Base-by-base conservation (phyloP, 2,113 vertebrate genomes). In the Clarias macrocephalus region DNA sequence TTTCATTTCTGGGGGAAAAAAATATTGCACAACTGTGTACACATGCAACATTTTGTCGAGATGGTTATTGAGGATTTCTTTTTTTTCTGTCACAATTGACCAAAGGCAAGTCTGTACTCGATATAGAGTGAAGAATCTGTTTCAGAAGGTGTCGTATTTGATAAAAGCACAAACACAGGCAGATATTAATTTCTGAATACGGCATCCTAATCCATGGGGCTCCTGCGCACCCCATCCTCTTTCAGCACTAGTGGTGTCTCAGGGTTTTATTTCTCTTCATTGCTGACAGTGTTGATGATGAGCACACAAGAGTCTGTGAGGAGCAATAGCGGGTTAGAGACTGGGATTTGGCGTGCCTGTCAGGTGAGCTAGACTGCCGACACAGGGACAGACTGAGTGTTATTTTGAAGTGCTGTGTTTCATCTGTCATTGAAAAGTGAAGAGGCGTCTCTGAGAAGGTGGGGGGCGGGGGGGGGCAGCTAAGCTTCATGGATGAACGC, bases 331-430 rank as follows among this genome's bases (percentile, higher is more conserved):
- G 12, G 66, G n/a, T 73, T 82, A 62, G 57, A 82, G 60, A 48
- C 56, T 56, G 85, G 65, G 77, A 82, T 80, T 86, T 80, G 68
- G 68, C 21, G 57, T 81, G 66, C 56, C 66, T 73, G 86, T 80
- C 85, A 68, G 85, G 63, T 85, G 70, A 85, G 68, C 83, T 73
- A 37, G 70, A 70, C 82, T 57, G 52, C 52, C 21, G 57, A 56
- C 81, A 63, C 28, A 37, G 62, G 84, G 56, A 83, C 60, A 79
- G 28, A 33, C 77, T 70, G 56, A 70, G 56, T 73, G 76, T 73
- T 62, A 68, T 70, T 88, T 86, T 85, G 19, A 66, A 86, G 88
- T 75, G 33, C 72, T 83, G 65, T 88, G 88, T 88, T 88, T 86
- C 60, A 79, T 80, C 85, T 68, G 80, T 72, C 85, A 65, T 48